Conservation (phyloP, 2,113 vertebrate species). For the Chloebia gouldiae region DNA sequence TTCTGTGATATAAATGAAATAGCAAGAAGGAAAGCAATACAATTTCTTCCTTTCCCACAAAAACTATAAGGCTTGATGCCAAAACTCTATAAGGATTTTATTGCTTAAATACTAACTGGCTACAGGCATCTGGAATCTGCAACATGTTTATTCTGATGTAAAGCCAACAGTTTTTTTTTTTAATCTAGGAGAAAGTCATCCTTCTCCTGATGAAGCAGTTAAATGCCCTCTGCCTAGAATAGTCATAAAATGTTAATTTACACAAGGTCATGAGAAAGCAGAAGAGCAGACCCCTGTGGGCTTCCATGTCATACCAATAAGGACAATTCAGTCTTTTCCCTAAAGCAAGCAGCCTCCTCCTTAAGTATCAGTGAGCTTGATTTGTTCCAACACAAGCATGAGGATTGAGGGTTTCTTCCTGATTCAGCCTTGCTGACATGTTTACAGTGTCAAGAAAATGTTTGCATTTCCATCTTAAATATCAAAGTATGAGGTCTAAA, state of each 20-base stretch:
- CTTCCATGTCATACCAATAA: not conserved
- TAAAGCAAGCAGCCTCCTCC: not conserved
- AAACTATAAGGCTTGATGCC: not conserved
- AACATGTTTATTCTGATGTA: constrained; percentile 43
- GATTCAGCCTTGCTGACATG: not conserved
- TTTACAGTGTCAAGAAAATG: not conserved
- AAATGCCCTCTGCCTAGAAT: not conserved
- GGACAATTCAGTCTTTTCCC: not conserved
- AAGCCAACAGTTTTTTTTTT: constrained; percentile 31
- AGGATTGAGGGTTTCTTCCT: not conserved
- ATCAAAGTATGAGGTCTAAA: not conserved
- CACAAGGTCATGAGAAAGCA: constrained; percentile 27
- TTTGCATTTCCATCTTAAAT: not conserved
- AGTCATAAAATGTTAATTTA: constrained; percentile 18
- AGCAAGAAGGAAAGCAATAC: constrained; percentile 5
- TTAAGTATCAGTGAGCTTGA: not conserved
- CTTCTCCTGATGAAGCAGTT: not conserved
- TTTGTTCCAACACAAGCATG: not conserved
- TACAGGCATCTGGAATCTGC: not conserved
- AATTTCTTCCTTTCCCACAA: constrained; percentile 27
- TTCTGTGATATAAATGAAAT: constrained; percentile 50
- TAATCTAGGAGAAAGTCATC: not conserved
- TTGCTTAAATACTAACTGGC: constrained; percentile 28
- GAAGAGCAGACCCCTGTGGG: not conserved
- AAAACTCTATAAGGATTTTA: constrained; percentile 37